These are phyloP conservation scores for Eurystomus gularis DNA, from an alignment of 2,113 vertebrate species.

Conservation along the genomic window DNA sequence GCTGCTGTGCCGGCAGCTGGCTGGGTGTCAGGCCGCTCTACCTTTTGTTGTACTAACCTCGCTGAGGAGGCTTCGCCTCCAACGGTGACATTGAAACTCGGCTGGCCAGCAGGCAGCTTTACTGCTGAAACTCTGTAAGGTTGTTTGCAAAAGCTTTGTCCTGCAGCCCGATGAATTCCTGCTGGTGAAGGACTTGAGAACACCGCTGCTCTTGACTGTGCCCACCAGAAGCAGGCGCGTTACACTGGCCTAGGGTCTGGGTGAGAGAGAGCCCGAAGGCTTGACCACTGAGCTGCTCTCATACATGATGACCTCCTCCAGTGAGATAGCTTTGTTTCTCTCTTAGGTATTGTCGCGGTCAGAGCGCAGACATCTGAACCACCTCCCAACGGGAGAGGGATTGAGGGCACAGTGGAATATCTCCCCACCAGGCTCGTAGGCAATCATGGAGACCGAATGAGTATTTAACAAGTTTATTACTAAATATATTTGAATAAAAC, in stretches of 20 bases:
- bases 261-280: neutral
- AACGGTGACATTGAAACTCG: neutral
- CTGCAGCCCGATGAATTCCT: neutral
- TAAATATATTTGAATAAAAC: no score
- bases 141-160: neutral
- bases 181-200: neutral
- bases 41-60: neutral
- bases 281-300: neutral
- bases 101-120: neutral
- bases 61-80: neutral
- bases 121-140: neutral
- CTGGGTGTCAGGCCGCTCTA: rapidly evolving
- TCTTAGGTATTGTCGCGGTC: no score
- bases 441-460: no score
- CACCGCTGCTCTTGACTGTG: neutral
- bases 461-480: no score
- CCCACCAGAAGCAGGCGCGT: neutral
- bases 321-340: neutral
- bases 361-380: no score
- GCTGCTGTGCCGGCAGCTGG: neutral
- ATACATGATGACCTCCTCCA: neutral
- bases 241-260: rapidly evolving
- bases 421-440: no score
- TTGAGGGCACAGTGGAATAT: no score
- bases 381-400: no score